Conservation (phyloP, 2,113 vertebrate genomes). For the Anolis sagrei region DNA sequence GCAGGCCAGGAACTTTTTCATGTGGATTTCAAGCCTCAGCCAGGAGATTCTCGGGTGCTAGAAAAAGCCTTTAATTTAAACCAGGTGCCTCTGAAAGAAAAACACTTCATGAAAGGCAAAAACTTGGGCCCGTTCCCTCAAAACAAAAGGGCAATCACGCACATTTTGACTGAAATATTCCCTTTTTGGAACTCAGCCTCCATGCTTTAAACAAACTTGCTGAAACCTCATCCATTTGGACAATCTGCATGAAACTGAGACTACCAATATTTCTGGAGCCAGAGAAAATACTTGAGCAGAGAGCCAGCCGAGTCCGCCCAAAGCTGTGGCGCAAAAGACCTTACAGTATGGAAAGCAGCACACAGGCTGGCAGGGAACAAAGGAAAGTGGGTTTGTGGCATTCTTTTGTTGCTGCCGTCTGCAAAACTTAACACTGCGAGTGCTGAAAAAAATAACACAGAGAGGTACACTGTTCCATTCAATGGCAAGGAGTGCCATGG, state of each 20-base stretch:
- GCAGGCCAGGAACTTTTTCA: slow-evolving; percentile 64
- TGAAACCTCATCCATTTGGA: slow-evolving; percentile 8
- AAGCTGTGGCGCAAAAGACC: slow-evolving; percentile 17
- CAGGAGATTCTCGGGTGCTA: slow-evolving; percentile 75
- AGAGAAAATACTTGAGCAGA: slow-evolving; percentile 28
- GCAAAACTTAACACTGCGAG: slow-evolving; percentile 1
- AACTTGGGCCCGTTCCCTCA: slow-evolving; percentile 50
- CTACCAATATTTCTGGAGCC: neutral
- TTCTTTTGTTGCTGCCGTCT: slow-evolving; percentile 35
- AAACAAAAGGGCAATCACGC: slow-evolving; percentile 43
- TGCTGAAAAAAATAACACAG: neutral
- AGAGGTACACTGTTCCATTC: neutral
- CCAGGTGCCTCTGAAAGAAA: slow-evolving; percentile 73
- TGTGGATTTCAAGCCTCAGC: slow-evolving; percentile 69
- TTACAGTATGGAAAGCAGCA: slow-evolving; percentile 43
- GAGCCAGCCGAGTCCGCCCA: slow-evolving; percentile 39
- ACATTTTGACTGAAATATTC: slow-evolving; percentile 43
- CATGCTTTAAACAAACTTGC: neutral
- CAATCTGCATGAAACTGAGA: slow-evolving; percentile 47
- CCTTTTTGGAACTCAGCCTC: slow-evolving; percentile 11
- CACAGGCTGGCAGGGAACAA: slow-evolving; percentile 7
- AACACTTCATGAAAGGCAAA: slow-evolving; percentile 63
- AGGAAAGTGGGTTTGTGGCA: slow-evolving; percentile 4
- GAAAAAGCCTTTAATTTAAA: slow-evolving; percentile 75
- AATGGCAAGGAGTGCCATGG: neutral